phyloP scores from a whole-genome alignment of 35 echinoderm and acorn worm genomes.

The Acanthaster planci region DNA sequence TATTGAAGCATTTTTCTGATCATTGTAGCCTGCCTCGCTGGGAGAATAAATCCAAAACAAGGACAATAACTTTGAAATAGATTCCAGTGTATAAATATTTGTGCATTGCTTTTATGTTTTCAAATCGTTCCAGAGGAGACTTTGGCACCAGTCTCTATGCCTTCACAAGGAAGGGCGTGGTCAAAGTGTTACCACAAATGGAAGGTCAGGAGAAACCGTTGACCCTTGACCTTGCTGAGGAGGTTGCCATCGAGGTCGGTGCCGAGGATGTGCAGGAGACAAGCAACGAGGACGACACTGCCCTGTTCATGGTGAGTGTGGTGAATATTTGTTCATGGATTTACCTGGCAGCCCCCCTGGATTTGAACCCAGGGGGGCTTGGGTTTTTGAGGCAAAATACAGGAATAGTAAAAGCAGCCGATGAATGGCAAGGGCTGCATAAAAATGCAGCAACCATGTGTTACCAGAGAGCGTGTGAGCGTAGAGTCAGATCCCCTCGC shows the following conservation, averaged over 20 bases:
- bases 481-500: too few species aligned
- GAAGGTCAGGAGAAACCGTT: slow-evolving; percentile 40
- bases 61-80: too few species aligned
- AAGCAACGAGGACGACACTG: slow-evolving; percentile 55
- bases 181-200: slow-evolving; percentile 33
- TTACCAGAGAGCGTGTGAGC: too few species aligned
- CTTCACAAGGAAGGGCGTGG: slow-evolving; percentile 70
- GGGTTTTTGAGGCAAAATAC: too few species aligned
- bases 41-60: too few species aligned
- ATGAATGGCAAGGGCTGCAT: too few species aligned
- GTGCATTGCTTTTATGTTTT: neutral
- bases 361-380: too few species aligned
- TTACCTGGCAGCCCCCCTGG: too few species aligned
- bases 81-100: neutral
- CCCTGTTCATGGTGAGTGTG: slow-evolving; percentile 71
- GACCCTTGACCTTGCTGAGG: slow-evolving; percentile 76
- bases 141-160: slow-evolving; percentile 69
- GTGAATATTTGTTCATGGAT: too few species aligned
- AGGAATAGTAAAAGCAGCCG: too few species aligned
- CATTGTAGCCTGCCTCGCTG: too few species aligned
- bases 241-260: slow-evolving; percentile 77
- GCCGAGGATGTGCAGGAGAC: slow-evolving; percentile 81
- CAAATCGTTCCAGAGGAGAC: slow-evolving; percentile 24
- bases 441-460: neutral
- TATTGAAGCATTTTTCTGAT: too few species aligned